phyloP scores from a whole-genome alignment of 35 echinoderm and acorn worm species.

The Eucidaris tribuloides region DNA sequence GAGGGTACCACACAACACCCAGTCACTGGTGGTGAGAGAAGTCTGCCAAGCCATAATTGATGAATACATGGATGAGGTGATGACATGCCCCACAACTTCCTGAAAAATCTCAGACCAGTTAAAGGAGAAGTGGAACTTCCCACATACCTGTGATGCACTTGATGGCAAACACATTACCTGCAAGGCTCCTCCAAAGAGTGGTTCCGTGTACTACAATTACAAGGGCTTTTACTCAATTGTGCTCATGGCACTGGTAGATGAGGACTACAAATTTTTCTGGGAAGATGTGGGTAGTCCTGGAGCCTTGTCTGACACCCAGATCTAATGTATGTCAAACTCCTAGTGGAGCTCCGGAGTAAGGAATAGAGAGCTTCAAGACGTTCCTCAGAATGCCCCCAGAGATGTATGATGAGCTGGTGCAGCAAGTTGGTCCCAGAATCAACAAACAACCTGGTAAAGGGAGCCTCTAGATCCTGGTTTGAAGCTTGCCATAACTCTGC shows the following conservation, averaged over 20 bases:
- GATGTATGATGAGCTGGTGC: slow-evolving; percentile 45
- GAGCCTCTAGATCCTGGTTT: slow-evolving; percentile 11
- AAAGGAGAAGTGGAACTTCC: slow-evolving; percentile 63
- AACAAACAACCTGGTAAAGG: slow-evolving; percentile 15
- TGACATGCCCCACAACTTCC: slow-evolving; percentile 51
- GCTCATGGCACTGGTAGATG: slow-evolving; percentile 10
- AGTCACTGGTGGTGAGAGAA: slow-evolving; percentile 23
- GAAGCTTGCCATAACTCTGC: slow-evolving; percentile 37
- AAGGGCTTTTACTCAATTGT: slow-evolving; percentile 59
- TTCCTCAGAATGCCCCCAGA: slow-evolving; percentile 41
- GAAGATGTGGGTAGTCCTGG: not conserved
- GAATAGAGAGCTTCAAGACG: slow-evolving; percentile 39
- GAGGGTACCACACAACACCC: slow-evolving; percentile 37
- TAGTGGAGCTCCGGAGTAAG: slow-evolving; percentile 34
- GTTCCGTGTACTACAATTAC: slow-evolving; percentile 55
- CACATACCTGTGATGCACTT: slow-evolving; percentile 46
- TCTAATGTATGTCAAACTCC: slow-evolving; percentile 15
- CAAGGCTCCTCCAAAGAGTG: slow-evolving; percentile 40
- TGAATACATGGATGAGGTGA: slow-evolving; percentile 52
- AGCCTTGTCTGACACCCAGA: too few species aligned
- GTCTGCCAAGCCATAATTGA: slow-evolving; percentile 47
- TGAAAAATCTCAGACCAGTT: slow-evolving; percentile 21
- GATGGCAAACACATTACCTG: slow-evolving; percentile 68
- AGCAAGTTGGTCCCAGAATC: slow-evolving; percentile 31
- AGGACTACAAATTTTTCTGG: not conserved